These are phyloP conservation scores for Orthonyx spaldingii DNA, from an alignment of 2,113 vertebrate species.

Conservation along the genomic window DNA sequence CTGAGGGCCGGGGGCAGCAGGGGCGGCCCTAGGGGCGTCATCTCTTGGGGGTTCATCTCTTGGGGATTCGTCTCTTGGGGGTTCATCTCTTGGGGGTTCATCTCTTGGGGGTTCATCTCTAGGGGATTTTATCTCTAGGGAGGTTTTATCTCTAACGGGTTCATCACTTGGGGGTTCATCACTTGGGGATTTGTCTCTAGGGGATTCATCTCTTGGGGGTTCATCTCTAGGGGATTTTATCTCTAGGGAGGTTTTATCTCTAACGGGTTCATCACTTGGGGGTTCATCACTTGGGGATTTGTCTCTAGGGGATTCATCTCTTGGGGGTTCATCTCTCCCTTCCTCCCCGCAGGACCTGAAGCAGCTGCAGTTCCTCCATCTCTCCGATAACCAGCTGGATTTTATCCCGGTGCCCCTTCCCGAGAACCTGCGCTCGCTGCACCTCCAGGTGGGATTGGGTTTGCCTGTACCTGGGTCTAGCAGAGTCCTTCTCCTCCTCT, in stretches of 20 bases:
- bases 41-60: too few relatives aligned
- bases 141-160: too few relatives aligned
- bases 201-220: neutral
- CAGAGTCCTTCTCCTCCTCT: neutral
- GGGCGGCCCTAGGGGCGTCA: neutral
- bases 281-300: too few relatives aligned
- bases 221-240: neutral
- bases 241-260: too few relatives aligned
- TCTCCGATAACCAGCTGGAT: constrained; percentile 79
- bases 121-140: neutral
- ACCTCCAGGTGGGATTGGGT: constrained; percentile 73
- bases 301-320: neutral
- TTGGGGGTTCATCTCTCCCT: too few relatives aligned
- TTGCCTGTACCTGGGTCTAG: neutral
- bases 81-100: too few relatives aligned
- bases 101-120: too few relatives aligned
- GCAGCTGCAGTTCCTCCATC: constrained; percentile 78
- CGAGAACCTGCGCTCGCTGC: constrained; percentile 74
- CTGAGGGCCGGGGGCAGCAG: neutral
- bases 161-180: neutral
- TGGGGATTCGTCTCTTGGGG: neutral
- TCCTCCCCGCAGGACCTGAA: constrained; percentile 69
- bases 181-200: neutral
- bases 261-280: too few relatives aligned
- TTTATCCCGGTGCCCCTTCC: constrained; percentile 74